Evolutionary conservation across 2,113 vertebrate species (phyloP), one percentile per base, ranked within the genome.

Genomic region (Hippocampus mohnikei): DNA sequence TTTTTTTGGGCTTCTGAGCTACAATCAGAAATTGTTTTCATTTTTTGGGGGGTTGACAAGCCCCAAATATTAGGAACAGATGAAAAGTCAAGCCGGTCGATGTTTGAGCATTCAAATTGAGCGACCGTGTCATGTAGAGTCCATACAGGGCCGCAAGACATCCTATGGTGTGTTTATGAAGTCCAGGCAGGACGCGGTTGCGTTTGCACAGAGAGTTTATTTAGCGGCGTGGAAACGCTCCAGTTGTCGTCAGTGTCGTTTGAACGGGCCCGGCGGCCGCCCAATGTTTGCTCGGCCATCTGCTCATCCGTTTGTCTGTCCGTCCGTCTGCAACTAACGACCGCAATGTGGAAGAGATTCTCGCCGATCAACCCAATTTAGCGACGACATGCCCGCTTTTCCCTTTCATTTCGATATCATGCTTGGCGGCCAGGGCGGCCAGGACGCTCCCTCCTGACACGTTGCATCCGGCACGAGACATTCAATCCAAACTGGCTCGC

Each of bases 261-360:
- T 75, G 65, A 66, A 60, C 64, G 72, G 62, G 61, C 67, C 72
- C 64, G 27, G 16, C 74, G 75, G 75, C 69, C 80, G 66, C 65
- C 55, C 67, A 79, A 76, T 79, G 75, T 81, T 58, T 58, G 81
- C 73, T 65, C 16, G 70, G 55, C 81, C 74, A 77, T 80, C 79
- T 84, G 78, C 60, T 70, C 74, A 75, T 78, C 79, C 81, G 78
- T 52, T 68, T 46, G 67, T 69, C 76, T 78, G 80, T 76, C 59
- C 29, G 67, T 73, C 67, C 73, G 66, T 70, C 73, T 68, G 55
- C 70, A 40, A 56, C 48, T 18, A 60, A 75, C 79, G 70, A 12
- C 75, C 76, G 69, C 18, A 73, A 75, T 74, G 63, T 63, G 61
- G 69, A 59, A 58, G 72, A 66, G 10, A 27, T 71, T 74, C 40